Conservation (phyloP, 92 coral and sea anemone genomes). For the Bergia sp. region DNA sequence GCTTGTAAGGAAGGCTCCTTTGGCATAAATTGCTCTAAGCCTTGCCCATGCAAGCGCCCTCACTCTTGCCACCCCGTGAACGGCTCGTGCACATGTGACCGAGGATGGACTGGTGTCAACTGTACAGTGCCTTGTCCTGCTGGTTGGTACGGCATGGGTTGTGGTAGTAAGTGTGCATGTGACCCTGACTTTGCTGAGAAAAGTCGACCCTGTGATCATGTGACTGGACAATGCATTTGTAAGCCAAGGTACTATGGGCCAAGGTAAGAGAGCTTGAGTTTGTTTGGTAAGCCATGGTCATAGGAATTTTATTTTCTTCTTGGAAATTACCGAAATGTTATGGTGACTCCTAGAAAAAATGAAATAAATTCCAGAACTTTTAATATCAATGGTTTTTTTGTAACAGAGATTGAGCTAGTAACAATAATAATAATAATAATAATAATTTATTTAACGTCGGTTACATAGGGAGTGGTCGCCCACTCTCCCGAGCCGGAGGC, state of each 20-base stretch:
- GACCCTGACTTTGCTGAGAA: slow-evolving; percentile 59
- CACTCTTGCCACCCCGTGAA: slow-evolving; percentile 79
- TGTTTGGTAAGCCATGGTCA: too few relatives aligned
- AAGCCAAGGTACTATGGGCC: slow-evolving; percentile 76
- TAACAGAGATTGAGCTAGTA: too few relatives aligned
- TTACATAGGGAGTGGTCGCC: too few relatives aligned
- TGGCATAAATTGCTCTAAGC: slow-evolving; percentile 75
- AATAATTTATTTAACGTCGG: too few relatives aligned
- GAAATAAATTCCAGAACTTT: too few relatives aligned
- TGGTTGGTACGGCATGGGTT: slow-evolving; percentile 80
- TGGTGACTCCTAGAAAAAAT: too few relatives aligned
- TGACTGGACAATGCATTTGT: slow-evolving; percentile 89
- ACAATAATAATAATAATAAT: too few relatives aligned
- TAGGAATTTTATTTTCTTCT: too few relatives aligned
- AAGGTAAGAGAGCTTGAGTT: slow-evolving; percentile 54
- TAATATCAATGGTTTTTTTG: too few relatives aligned
- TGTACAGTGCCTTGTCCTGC: slow-evolving; percentile 76
- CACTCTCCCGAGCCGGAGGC: too few relatives aligned
- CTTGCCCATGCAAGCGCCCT: slow-evolving; percentile 71
- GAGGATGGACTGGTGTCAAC: slow-evolving; percentile 84
- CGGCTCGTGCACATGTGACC: slow-evolving; percentile 85
- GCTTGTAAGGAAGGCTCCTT: slow-evolving; percentile 78
- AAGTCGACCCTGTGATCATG: slow-evolving; percentile 71
- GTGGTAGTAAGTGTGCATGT: slow-evolving; percentile 77
- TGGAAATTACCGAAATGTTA: too few relatives aligned